Evolutionary conservation across 2,888 invertebrate species (phyloP).

Genomic region (Candidula unifasciata): DNA sequence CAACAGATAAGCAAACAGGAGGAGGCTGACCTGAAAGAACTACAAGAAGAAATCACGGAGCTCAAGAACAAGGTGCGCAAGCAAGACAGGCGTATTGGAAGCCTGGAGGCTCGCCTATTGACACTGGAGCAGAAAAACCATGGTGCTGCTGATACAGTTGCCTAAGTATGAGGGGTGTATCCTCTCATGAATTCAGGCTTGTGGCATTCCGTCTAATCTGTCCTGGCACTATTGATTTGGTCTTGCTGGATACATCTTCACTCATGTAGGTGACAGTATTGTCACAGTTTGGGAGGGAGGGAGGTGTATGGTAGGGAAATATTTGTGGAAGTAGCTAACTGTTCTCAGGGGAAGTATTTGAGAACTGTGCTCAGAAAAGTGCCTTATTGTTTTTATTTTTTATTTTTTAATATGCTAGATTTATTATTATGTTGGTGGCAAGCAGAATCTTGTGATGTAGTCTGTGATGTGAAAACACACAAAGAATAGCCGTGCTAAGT

Average conservation of each 20-base stretch:
- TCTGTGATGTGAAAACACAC: too few species aligned
- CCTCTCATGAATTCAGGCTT: slow-evolving; percentile 13
- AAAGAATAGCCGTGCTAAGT: too few species aligned
- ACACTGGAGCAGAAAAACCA: slow-evolving; percentile 58
- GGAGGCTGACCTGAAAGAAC: slow-evolving; percentile 30
- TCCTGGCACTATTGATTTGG: background rate
- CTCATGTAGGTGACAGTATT: background rate
- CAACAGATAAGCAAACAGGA: slow-evolving; percentile 40
- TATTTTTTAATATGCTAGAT: too few species aligned
- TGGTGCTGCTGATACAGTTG: slow-evolving; percentile 49
- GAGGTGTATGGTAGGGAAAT: too few species aligned
- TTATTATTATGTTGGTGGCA: too few species aligned
- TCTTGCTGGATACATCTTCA: background rate
- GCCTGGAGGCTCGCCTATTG: slow-evolving; percentile 62
- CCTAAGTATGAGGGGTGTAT: background rate
- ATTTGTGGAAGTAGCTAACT: too few species aligned
- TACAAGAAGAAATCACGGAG: slow-evolving; percentile 65
- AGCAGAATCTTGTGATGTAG: too few species aligned
- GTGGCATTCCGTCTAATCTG: slow-evolving; percentile 20
- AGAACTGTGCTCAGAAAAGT: too few species aligned
- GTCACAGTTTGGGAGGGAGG: background rate
- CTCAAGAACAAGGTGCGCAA: slow-evolving; percentile 65
- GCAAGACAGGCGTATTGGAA: slow-evolving; percentile 67
- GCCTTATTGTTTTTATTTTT: too few species aligned
- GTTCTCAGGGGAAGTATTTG: too few species aligned